Conservation (phyloP, 2,113 vertebrate species). For the Cyanocitta stelleri region DNA sequence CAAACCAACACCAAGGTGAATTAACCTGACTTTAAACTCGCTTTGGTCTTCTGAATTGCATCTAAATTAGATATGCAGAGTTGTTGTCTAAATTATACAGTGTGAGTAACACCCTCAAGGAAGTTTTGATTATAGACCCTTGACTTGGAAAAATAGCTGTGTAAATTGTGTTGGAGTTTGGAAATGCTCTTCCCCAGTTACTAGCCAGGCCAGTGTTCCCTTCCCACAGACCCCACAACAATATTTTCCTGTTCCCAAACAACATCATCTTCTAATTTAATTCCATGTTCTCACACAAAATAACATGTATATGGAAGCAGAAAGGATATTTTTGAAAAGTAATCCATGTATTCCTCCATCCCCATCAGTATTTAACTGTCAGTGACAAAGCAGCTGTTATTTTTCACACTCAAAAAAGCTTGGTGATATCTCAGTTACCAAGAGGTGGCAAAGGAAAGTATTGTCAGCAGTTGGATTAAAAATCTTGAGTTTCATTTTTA, state of each 20-base stretch:
- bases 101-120: background rate
- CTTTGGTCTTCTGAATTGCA: background rate
- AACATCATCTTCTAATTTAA: background rate
- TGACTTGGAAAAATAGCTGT: background rate
- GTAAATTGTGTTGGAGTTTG: background rate
- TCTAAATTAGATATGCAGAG: background rate
- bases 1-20: background rate
- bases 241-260: background rate
- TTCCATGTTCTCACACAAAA: background rate
- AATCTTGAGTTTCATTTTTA: background rate
- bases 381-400: conserved; percentile 3
- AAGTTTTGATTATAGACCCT: background rate
- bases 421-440: background rate
- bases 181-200: background rate
- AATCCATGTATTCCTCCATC: background rate
- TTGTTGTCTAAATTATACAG: background rate
- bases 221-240: background rate
- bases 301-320: background rate
- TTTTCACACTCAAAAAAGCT: background rate
- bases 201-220: background rate
- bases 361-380: background rate
- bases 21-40: background rate
- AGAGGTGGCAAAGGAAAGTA: background rate
- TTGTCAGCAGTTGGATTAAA: background rate
- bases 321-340: background rate